Conservation (phyloP, 2,797 vertebrate genomes). For the Poeciliopsis turneri region DNA sequence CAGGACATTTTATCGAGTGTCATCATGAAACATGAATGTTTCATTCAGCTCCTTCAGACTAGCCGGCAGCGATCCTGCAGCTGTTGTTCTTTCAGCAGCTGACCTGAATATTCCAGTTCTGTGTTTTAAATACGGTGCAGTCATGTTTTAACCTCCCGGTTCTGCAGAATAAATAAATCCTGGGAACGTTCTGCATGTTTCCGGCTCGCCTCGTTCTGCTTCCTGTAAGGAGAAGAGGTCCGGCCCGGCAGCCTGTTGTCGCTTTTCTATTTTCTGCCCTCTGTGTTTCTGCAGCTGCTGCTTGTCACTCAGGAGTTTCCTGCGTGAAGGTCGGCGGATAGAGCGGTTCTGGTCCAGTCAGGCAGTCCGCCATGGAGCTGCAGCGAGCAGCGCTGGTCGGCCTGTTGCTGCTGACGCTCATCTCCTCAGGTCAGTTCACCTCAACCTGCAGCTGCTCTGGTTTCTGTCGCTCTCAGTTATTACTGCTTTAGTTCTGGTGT, state of each 20-base stretch:
- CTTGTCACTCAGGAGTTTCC: conserved; percentile 50
- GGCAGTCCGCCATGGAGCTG: conserved; percentile 53
- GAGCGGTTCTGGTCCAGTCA: not conserved
- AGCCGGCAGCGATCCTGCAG: too few relatives aligned
- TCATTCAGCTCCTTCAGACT: too few relatives aligned
- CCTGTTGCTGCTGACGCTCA: conserved; percentile 51
- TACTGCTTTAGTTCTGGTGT: not conserved
- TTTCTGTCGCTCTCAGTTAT: not conserved
- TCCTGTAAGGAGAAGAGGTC: conserved; percentile 7
- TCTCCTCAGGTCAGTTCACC: conserved; percentile 57
- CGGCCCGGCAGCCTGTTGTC: conserved; percentile 3
- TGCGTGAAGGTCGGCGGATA: conserved; percentile 35
- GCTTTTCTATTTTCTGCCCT: conserved; percentile 69
- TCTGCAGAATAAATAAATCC: not conserved
- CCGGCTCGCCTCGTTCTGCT: not conserved
- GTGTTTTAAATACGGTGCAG: not conserved
- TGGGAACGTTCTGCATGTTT: not conserved
- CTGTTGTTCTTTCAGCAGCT: too few relatives aligned
- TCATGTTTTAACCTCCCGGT: not conserved
- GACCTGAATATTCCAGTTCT: too few relatives aligned
- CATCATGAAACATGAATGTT: too few relatives aligned
- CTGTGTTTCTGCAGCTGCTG: conserved; percentile 73
- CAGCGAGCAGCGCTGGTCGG: not conserved
- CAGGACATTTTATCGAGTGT: too few relatives aligned
- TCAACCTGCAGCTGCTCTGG: not conserved